Conservation (phyloP, 1,140 invertebrate species). For the Sinella curviseta region DNA sequence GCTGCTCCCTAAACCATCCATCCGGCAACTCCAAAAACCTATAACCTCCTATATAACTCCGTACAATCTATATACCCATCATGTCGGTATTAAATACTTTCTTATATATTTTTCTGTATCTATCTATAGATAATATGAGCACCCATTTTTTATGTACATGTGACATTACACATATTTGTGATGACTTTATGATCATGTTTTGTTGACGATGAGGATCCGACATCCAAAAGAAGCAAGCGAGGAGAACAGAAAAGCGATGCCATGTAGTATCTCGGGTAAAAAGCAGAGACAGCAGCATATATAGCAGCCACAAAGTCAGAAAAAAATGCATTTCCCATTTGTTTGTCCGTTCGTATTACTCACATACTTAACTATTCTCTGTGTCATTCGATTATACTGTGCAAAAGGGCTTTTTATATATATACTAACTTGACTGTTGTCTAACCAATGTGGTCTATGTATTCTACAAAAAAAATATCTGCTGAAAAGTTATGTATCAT, state of each 20-base stretch:
- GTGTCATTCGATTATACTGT: conserved; percentile 3
- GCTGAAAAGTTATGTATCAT: background rate
- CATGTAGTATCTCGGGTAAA: background rate
- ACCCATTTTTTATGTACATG: conserved; percentile 19
- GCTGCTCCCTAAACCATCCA: conserved; percentile 23
- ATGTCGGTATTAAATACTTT: background rate
- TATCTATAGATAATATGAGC: background rate
- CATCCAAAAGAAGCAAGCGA: background rate
- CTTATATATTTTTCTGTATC: background rate
- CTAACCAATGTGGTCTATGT: no score
- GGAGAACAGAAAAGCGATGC: background rate
- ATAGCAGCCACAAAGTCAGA: background rate
- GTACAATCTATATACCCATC: background rate
- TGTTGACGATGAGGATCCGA: background rate
- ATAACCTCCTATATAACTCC: background rate
- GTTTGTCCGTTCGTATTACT: background rate
- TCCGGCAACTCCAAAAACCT: conserved; percentile 16
- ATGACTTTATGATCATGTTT: conserved; percentile 23
- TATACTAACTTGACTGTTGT: no score
- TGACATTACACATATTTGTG: conserved; percentile 18
- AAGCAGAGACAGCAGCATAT: background rate
- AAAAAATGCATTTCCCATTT: background rate
- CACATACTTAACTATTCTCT: background rate
- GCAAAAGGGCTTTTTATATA: no score
- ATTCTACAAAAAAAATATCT: background rate